Conservation (phyloP, 2,797 vertebrate genomes). For the Periparus ater region DNA sequence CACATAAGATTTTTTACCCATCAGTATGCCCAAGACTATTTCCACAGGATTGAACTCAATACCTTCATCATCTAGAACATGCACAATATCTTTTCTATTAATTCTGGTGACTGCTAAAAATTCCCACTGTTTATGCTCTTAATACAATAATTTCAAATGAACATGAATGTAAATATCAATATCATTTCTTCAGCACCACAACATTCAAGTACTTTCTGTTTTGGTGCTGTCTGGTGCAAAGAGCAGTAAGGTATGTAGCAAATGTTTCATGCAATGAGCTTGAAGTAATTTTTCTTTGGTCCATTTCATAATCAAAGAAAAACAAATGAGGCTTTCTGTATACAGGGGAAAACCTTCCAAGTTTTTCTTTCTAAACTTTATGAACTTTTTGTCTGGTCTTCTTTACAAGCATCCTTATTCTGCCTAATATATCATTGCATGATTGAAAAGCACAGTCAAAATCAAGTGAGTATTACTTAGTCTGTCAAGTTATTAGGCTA, state of each 20-base stretch:
- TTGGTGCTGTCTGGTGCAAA: background rate
- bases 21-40: background rate
- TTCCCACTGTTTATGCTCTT: fast-evolving
- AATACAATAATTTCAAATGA: background rate
- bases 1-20: background rate
- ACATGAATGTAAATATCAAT: background rate
- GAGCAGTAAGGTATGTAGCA: background rate
- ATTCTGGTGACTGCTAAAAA: background rate
- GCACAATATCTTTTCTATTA: background rate
- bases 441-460: background rate
- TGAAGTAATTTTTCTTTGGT: background rate
- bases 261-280: background rate
- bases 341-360: background rate
- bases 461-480: background rate
- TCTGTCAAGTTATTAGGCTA: background rate
- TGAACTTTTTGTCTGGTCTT: background rate
- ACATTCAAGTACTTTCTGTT: background rate
- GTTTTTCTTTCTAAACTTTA: background rate
- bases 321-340: fast-evolving
- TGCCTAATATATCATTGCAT: background rate
- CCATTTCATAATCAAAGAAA: background rate
- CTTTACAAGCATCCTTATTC: background rate
- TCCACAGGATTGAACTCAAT: background rate
- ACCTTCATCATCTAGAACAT: background rate
- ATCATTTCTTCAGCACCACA: background rate